Conservation (phyloP, 2,888 invertebrate genomes). For the Oligia fasciuncula region DNA sequence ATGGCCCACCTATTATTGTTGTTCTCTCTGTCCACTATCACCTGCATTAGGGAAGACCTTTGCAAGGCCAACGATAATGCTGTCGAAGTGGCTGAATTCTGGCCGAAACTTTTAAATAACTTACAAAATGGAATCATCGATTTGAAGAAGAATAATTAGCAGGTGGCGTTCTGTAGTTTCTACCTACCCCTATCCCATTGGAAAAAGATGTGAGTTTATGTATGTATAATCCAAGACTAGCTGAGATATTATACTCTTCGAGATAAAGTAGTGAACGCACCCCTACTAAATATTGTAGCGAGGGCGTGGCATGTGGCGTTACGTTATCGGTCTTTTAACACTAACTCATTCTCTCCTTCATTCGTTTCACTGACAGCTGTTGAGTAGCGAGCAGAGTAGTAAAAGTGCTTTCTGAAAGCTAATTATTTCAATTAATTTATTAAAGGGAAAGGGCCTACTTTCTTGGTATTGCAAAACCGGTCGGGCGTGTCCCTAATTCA, state of each 20-base stretch:
- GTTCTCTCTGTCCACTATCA: neutral
- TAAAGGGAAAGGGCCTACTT: constrained; percentile 72
- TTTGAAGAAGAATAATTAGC: neutral
- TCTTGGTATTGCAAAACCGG: constrained; percentile 74
- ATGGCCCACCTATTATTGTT: neutral
- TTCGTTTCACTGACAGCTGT: constrained; percentile 47
- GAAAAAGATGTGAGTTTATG: neutral
- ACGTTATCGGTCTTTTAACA: neutral
- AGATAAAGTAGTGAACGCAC: constrained; percentile 9
- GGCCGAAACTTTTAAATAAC: neutral
- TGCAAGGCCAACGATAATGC: neutral
- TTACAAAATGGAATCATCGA: neutral
- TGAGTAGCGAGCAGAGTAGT: neutral
- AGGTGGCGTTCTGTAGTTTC: neutral
- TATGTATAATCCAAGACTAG: neutral
- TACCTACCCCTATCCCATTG: neutral
- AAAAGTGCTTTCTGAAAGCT: constrained; percentile 55
- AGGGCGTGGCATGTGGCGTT: constrained; percentile 64
- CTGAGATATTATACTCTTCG: neutral
- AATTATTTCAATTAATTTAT: constrained; percentile 70
- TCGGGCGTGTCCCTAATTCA: constrained; percentile 71
- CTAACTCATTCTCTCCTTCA: constrained; percentile 47
- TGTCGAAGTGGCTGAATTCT: neutral
- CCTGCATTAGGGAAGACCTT: neutral
- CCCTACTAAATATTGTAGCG: neutral